Conservation (phyloP, 2,113 vertebrate genomes). For the Xenus cinereus region DNA sequence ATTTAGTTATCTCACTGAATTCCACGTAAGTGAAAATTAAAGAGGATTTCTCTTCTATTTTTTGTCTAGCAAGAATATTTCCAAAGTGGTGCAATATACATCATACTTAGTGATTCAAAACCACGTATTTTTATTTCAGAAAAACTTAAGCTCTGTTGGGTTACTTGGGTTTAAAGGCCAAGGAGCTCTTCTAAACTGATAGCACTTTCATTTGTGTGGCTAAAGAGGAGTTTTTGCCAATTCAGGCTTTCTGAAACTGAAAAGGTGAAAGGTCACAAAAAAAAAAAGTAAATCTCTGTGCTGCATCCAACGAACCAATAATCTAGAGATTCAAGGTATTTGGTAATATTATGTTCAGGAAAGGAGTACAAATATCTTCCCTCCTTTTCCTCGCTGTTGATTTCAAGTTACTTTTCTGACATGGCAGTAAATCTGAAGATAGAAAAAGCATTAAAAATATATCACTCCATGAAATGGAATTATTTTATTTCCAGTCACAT, state of each 20-base stretch:
- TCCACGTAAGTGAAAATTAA: background rate
- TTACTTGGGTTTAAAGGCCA: background rate
- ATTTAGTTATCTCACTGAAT: background rate
- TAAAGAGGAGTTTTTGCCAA: background rate
- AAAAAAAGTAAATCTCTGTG: background rate
- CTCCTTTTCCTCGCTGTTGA: background rate
- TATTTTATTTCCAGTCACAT: conserved; percentile 64
- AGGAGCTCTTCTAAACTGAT: background rate
- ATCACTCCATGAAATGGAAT: conserved; percentile 61
- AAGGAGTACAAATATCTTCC: background rate
- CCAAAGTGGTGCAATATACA: background rate
- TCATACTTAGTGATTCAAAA: background rate
- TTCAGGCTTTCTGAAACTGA: background rate
- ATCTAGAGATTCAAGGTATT: background rate
- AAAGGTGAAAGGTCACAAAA: background rate
- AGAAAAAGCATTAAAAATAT: conserved; percentile 57
- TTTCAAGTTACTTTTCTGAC: conserved; percentile 53
- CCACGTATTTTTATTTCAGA: background rate
- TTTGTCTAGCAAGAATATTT: background rate
- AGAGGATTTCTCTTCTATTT: background rate
- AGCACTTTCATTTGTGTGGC: background rate
- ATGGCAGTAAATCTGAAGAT: conserved; percentile 39
- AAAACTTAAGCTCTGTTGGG: background rate
- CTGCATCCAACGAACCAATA: background rate
- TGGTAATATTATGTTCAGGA: background rate